phyloP scores from a whole-genome alignment of 2,888 invertebrate species.

The Amiota mariae region DNA sequence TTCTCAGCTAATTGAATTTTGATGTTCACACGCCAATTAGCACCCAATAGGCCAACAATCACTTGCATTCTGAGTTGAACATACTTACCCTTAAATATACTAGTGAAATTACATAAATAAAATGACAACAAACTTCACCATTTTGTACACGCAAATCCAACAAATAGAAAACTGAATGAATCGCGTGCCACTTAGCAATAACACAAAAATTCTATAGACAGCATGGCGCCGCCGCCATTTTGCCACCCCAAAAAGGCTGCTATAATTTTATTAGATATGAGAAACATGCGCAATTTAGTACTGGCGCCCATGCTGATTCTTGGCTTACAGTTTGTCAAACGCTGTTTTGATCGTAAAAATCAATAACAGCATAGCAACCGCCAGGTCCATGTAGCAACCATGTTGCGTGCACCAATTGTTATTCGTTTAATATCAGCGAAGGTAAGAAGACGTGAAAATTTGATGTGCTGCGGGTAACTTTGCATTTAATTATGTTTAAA shows the following conservation, averaged over 20 bases:
- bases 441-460: conserved; percentile 54
- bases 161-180: conserved; percentile 36
- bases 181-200: not conserved
- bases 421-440: conserved; percentile 51
- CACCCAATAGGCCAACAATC: conserved; percentile 41
- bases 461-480: conserved; percentile 4
- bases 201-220: conserved; percentile 5
- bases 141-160: conserved; percentile 38
- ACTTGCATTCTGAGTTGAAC: not conserved
- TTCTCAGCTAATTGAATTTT: no score
- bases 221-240: conserved; percentile 4
- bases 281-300: not conserved
- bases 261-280: conserved; percentile 5
- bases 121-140: conserved; percentile 34
- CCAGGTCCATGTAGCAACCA: conserved; percentile 46
- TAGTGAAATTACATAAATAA: conserved; percentile 22
- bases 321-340: conserved; percentile 11
- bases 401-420: conserved; percentile 32
- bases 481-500: no score
- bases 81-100: no score
- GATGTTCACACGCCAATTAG: conserved; percentile 34
- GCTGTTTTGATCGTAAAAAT: conserved; percentile 43
- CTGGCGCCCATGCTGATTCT: conserved; percentile 19
- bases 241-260: conserved; percentile 1
- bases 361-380: conserved; percentile 61